Percentiles rank a stretch among this genome's conserved stretches.
These are phyloP conservation scores for Camelus dromedarius DNA, from an alignment of 2,113 vertebrate species.

Conservation along the genomic window DNA sequence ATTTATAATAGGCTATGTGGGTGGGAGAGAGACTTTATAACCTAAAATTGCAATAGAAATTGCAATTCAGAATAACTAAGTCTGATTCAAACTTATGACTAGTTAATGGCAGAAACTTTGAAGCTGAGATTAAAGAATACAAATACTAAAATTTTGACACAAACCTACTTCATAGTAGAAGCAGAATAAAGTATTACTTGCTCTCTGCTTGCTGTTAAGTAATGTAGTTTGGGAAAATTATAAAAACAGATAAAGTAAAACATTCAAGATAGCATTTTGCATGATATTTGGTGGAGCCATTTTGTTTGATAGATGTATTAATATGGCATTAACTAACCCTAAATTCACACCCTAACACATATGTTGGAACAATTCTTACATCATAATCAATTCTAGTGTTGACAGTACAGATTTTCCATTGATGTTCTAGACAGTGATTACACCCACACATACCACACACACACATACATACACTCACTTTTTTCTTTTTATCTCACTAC, in stretches of 20 bases:
- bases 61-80: conserved; percentile 54
- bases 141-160: conserved; percentile 52
- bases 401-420: neutral
- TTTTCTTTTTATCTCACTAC: neutral
- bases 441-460: neutral
- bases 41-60: conserved; percentile 53
- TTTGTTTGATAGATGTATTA: neutral
- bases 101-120: conserved; percentile 35
- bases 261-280: conserved; percentile 35
- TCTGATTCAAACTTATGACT: conserved; percentile 63
- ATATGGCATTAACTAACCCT: neutral
- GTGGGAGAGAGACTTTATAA: conserved; percentile 55
- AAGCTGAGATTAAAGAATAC: neutral
- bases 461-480: neutral
- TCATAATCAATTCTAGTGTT: neutral
- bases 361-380: neutral
- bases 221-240: neutral
- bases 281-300: neutral
- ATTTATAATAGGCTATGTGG: conserved; percentile 64
- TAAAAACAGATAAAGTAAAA: conserved; percentile 8
- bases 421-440: neutral
- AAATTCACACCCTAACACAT: neutral
- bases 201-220: conserved; percentile 45
- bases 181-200: conserved; percentile 2
- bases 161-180: conserved; percentile 64